phyloP scores from a whole-genome alignment of 2,797 vertebrate genomes.

The Potorous gilbertii region DNA sequence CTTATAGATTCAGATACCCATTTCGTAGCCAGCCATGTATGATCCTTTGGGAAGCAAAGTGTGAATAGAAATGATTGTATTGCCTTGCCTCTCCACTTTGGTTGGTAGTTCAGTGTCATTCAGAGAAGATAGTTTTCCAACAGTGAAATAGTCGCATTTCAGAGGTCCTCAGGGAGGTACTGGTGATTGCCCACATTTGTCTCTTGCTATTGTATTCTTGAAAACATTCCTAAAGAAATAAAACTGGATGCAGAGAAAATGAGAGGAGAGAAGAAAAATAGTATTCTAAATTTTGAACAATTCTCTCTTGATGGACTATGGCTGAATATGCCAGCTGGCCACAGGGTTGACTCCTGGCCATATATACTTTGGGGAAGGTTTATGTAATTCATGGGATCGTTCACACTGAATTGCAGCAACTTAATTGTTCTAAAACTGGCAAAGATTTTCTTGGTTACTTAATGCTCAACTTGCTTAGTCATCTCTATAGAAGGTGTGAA shows the following conservation, averaged over 20 bases:
- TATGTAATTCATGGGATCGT: constrained; percentile 84
- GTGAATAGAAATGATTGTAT: not conserved
- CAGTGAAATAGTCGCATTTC: constrained; percentile 40
- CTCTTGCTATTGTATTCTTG: constrained; percentile 77
- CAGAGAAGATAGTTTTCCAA: not conserved
- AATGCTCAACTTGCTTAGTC: constrained; percentile 84
- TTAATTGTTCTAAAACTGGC: constrained; percentile 84
- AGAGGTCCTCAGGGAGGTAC: constrained; percentile 54
- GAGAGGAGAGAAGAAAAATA: constrained; percentile 81
- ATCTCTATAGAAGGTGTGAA: constrained; percentile 75
- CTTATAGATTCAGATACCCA: not conserved
- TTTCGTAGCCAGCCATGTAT: not conserved
- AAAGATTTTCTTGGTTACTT: constrained; percentile 76
- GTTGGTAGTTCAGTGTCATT: not conserved
- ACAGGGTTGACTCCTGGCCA: constrained; percentile 79
- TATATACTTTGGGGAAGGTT: constrained; percentile 82
- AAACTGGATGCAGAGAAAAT: constrained; percentile 80
- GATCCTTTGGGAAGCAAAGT: not conserved
- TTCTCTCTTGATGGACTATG: constrained; percentile 80
- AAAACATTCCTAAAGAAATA: constrained; percentile 84
- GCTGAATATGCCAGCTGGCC: constrained; percentile 85
- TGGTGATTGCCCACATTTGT: constrained; percentile 62
- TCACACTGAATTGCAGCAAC: constrained; percentile 82
- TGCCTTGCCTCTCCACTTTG: constrained; percentile 20
- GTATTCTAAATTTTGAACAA: constrained; percentile 84